Evolutionary conservation across 2,888 invertebrate species (phyloP).

Genomic region (Xanthorhoe spadicearia): DNA sequence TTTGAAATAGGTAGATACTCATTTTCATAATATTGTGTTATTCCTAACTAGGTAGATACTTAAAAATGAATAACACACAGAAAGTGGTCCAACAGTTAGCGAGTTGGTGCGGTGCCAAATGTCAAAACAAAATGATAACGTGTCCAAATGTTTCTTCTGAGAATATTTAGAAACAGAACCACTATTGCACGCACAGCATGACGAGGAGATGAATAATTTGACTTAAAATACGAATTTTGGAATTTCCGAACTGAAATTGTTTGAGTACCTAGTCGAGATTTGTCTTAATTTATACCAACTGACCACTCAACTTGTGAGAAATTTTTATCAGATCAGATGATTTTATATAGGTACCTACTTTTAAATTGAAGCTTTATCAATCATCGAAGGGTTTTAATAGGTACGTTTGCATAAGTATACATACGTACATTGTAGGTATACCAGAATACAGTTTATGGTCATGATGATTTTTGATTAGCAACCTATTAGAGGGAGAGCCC

Average conservation of each 20-base stretch:
- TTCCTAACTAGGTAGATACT: background rate
- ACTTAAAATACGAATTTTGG: background rate
- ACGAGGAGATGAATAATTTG: background rate
- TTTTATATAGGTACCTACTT: too few species aligned
- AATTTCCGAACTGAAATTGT: background rate
- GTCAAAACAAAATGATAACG: conserved; percentile 2
- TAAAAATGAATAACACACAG: background rate
- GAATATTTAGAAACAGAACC: background rate
- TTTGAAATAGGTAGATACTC: too few species aligned
- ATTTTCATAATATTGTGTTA: too few species aligned
- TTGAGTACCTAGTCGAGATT: background rate
- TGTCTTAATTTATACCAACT: background rate
- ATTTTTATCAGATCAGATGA: too few species aligned
- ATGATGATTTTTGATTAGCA: too few species aligned
- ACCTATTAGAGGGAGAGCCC: too few species aligned
- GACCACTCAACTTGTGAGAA: background rate
- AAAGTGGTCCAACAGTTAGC: background rate
- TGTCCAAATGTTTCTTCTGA: background rate
- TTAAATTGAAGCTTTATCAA: too few species aligned
- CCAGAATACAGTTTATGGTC: too few species aligned
- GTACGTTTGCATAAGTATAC: too few species aligned
- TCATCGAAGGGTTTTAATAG: too few species aligned
- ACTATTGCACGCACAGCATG: background rate
- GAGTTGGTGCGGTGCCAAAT: background rate
- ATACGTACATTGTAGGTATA: too few species aligned